phyloP scores from a whole-genome alignment of 2,888 invertebrate genomes.

The Drosophila helvetica region DNA sequence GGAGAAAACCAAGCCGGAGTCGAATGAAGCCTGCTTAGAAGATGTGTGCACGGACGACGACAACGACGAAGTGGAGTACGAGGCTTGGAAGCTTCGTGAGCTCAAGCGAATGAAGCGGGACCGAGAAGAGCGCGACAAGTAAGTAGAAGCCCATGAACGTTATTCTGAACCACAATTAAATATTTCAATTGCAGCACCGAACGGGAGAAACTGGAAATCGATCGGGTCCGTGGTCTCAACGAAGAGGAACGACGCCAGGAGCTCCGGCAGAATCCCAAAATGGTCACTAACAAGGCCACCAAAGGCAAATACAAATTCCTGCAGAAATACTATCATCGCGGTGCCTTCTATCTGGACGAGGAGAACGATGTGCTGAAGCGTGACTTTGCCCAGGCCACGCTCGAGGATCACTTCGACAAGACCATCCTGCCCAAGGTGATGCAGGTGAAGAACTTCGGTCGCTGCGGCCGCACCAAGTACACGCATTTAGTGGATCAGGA shows the following conservation, averaged over 20 bases:
- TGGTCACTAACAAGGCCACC: constrained; percentile 95
- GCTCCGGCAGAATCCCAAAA: constrained; percentile 94
- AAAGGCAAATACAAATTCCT: constrained; percentile 99
- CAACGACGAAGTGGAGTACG: constrained; percentile 98
- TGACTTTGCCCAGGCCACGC: constrained; percentile 97
- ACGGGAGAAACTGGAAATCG: constrained; percentile 94
- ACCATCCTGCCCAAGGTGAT: constrained; percentile 99
- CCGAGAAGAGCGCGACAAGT: constrained; percentile 97
- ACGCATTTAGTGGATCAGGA: constrained; percentile 99
- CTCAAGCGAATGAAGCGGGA: constrained; percentile 98
- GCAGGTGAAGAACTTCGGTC: constrained; percentile 99
- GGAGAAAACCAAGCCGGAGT: constrained; percentile 87
- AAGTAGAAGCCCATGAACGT: constrained; percentile 83
- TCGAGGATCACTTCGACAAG: constrained; percentile 99
- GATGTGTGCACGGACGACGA: constrained; percentile 97
- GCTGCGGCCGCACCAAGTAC: constrained; percentile 99
- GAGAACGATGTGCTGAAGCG: constrained; percentile 96
- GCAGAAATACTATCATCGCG: constrained; percentile 99
- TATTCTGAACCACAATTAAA: neutral
- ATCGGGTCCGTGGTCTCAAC: constrained; percentile 95
- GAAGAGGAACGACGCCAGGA: constrained; percentile 98
- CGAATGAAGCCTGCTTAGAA: constrained; percentile 90
- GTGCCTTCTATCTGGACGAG: constrained; percentile 98
- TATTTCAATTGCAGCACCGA: constrained; percentile 87
- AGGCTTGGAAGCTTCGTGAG: constrained; percentile 98